Evolutionary conservation across 2,888 invertebrate genomes (phyloP).

Genomic region (Pantelozetes paolii): DNA sequence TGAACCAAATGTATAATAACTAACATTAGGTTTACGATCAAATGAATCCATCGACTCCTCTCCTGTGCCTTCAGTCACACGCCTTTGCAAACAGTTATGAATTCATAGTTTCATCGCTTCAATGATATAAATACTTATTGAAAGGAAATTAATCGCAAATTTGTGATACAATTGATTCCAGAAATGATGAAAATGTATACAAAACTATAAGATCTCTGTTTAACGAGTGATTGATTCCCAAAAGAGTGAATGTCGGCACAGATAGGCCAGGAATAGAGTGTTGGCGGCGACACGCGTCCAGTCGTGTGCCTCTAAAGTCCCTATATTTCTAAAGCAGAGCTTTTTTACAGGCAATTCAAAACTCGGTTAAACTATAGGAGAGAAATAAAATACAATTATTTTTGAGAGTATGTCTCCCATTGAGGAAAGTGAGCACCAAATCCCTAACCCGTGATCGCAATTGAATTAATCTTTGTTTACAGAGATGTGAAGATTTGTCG

Average conservation of each 20-base stretch:
- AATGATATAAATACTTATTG: constrained; percentile 3
- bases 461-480: constrained; percentile 35
- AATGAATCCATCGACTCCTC: too few relatives aligned
- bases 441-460: constrained; percentile 15
- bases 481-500: constrained; percentile 17
- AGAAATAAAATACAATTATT: constrained; percentile 19
- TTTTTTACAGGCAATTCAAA: background rate
- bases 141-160: constrained; percentile 30
- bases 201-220: background rate
- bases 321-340: background rate
- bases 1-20: background rate
- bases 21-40: too few relatives aligned
- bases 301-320: background rate
- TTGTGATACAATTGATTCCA: constrained; percentile 17
- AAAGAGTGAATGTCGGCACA: background rate
- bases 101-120: constrained; percentile 14
- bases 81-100: constrained; percentile 1
- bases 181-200: constrained; percentile 12
- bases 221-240: constrained; percentile 12
- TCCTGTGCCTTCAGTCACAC: constrained; percentile 4
- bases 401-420: background rate
- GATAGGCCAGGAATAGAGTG: background rate
- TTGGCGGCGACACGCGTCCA: background rate
- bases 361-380: background rate
- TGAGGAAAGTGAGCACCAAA: background rate